These are phyloP conservation scores for Pteromalus puparum DNA, from an alignment of 1,140 invertebrate species.

Conservation along the genomic window DNA sequence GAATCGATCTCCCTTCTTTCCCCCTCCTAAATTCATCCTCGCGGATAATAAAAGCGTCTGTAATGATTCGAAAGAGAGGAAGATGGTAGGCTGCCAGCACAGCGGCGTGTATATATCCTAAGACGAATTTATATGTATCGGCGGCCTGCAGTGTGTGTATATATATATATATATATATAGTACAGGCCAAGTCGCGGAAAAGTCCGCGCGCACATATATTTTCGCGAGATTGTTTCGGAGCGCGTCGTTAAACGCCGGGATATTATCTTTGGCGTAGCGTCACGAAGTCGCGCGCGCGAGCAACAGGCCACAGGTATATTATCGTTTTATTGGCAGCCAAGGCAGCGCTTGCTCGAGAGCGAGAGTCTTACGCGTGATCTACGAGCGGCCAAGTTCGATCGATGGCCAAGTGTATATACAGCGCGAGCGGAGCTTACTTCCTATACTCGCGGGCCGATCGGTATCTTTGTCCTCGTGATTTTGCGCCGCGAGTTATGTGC, in stretches of 20 bases:
- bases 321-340: constrained; percentile 45
- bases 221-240: constrained; percentile 26
- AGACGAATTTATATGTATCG: constrained; percentile 61
- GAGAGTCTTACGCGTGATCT: constrained; percentile 30
- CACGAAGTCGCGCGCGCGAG: constrained; percentile 41
- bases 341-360: neutral
- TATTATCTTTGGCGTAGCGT: constrained; percentile 59
- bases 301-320: neutral
- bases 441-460: neutral
- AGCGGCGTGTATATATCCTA: neutral
- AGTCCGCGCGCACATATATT: constrained; percentile 32
- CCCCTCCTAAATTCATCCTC: neutral
- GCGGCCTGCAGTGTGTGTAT: neutral
- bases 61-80: constrained; percentile 5
- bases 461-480: constrained; percentile 45
- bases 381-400: constrained; percentile 44
- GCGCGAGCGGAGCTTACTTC: neutral
- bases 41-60: neutral
- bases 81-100: constrained; percentile 6
- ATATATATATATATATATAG: neutral
- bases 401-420: neutral
- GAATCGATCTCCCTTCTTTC: neutral
- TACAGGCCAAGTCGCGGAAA: constrained; percentile 45
- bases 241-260: constrained; percentile 58
- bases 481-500: constrained; percentile 1